These are phyloP conservation scores for Melanchra persicariae DNA, from an alignment of 2,888 invertebrate species.

Conservation along the genomic window DNA sequence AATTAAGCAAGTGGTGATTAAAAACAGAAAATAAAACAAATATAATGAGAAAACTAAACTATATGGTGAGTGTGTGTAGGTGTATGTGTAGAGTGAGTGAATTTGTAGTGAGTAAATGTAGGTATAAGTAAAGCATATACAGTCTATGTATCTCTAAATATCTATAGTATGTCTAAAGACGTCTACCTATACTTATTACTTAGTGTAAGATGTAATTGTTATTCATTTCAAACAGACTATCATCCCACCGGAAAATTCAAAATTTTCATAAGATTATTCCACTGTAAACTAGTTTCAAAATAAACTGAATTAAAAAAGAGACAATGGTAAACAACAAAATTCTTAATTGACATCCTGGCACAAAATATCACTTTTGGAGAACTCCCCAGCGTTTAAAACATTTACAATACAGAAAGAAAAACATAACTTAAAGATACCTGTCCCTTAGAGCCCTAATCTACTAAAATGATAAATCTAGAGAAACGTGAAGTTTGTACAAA, in stretches of 20 bases:
- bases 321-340: not conserved
- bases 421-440: not conserved
- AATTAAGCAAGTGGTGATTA: too few relatives aligned
- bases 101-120: too few relatives aligned
- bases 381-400: not conserved
- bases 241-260: not conserved
- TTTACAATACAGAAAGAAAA: not conserved
- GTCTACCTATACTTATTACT: too few relatives aligned
- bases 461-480: slow-evolving; percentile 29
- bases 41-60: too few relatives aligned
- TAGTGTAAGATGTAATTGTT: too few relatives aligned
- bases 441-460: slow-evolving; percentile 16
- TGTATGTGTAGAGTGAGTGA: too few relatives aligned
- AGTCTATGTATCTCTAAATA: too few relatives aligned
- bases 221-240: too few relatives aligned
- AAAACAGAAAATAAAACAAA: too few relatives aligned
- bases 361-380: not conserved
- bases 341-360: not conserved
- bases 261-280: not conserved
- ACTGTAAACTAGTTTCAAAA: not conserved
- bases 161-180: too few relatives aligned
- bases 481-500: slow-evolving; percentile 33
- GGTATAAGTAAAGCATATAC: too few relatives aligned
- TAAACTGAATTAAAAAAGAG: not conserved
- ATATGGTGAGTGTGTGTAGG: too few relatives aligned